Base-by-base conservation (phyloP, 1,140 invertebrate genomes). In the Megathymus violae region DNA sequence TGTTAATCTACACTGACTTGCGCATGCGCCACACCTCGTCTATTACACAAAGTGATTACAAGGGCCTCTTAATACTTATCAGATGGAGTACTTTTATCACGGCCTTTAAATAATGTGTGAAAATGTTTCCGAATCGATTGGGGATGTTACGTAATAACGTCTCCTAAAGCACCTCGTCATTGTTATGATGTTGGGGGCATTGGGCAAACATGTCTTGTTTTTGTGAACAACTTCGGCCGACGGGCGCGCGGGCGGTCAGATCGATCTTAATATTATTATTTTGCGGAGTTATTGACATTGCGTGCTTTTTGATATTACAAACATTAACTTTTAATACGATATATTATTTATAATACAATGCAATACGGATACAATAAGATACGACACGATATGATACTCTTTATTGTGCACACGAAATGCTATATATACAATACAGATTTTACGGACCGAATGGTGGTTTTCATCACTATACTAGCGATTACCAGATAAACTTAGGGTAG, bases 1-100 rank as follows among this genome's bases (percentile, higher is more conserved):
- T 88, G 77, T 77, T 85, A 78, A 88, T 90, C 88, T 71, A 34
- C 15, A 38, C 51, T 71, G 74, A 76, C 70, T 63, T 63, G 72
- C 77, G 69, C 59, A 76, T 11, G 11, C 56, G 44, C 40, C 64
- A 78, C 73, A 84, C 78, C 70, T 71, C 71, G 56, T 22, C 19
- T 84, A 77, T 71, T 85, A 87, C 77, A 83, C 69, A 80, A 81
- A 77, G 79, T 83, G 80, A 85, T 81, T 81, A 80, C 76, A 74
- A 66, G 59, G 50, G 44, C 58, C 50, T 41, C 41, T 44, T 44
- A 34, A 59, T 14, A 46, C 22, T 71, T 82, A 79, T 79, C 76
- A 56, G 71, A 67, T 66, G 71, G 66, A 64, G 72, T 50, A 50
- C 38, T 17, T 22, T 9, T 43, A 38, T 27, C 11, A 47, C 10